Evolutionary conservation across 2,888 invertebrate species (phyloP).

Genomic region (Proisotoma minuta): DNA sequence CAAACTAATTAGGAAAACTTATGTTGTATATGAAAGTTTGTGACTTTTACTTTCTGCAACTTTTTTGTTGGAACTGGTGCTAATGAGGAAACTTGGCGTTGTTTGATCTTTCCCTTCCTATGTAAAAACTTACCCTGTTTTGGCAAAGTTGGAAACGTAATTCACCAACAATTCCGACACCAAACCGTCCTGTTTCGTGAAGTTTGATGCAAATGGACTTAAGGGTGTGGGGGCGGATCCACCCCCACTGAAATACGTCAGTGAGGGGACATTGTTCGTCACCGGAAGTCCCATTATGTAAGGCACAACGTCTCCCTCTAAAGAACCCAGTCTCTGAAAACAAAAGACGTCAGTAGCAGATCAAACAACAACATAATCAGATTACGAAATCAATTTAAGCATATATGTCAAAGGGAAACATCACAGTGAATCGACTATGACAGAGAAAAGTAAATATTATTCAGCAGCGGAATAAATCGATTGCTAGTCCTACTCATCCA

Average conservation of each 20-base stretch:
- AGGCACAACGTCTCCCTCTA: constrained; percentile 69
- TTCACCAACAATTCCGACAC: constrained; percentile 71
- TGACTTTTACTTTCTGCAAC: too few species aligned
- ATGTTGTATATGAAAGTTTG: too few species aligned
- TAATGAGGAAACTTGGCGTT: too few species aligned
- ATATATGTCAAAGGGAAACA: too few species aligned
- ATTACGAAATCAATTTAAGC: too few species aligned
- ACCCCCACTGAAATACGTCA: constrained; percentile 51
- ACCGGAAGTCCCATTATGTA: constrained; percentile 72
- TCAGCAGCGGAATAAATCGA: too few species aligned
- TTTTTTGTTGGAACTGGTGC: too few species aligned
- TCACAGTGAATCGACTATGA: neutral
- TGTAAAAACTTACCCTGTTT: constrained; percentile 78
- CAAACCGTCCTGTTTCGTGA: constrained; percentile 66
- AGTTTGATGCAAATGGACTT: constrained; percentile 57
- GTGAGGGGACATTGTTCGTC: constrained; percentile 49
- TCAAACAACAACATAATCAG: too few species aligned
- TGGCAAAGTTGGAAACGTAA: constrained; percentile 72
- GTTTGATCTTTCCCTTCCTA: too few species aligned
- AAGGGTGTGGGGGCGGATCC: constrained; percentile 58
- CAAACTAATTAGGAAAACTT: too few species aligned
- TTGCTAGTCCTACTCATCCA: too few species aligned
- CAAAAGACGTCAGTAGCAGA: too few species aligned
- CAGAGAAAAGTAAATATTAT: neutral
- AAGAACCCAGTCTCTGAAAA: constrained; percentile 66